Evolutionary conservation across 1,140 invertebrate species (phyloP).

Genomic region (Orius insidiosus): DNA sequence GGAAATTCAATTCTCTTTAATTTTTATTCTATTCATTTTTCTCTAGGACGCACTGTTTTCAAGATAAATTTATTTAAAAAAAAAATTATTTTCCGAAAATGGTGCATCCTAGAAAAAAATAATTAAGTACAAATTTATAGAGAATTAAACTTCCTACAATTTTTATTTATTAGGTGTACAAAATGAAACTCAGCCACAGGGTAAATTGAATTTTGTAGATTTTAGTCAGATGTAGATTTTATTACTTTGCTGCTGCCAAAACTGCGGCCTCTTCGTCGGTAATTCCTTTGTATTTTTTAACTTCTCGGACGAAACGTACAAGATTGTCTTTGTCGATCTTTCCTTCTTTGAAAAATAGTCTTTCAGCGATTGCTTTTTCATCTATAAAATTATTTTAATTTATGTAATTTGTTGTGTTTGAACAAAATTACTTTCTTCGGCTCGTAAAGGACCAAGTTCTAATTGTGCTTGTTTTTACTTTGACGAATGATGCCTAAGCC

Average conservation of each 20-base stretch:
- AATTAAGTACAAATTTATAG: no score
- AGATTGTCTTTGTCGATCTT: conserved; percentile 30
- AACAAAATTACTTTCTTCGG: conserved; percentile 17
- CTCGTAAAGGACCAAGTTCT: conserved; percentile 27
- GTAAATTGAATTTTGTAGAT: no score
- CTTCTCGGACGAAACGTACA: conserved; percentile 34
- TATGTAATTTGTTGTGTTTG: not conserved
- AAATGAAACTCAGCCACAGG: no score
- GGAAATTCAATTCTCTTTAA: no score
- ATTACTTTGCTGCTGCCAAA: conserved; percentile 35
- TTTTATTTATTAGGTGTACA: no score
- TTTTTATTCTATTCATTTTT: no score
- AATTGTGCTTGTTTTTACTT: conserved; percentile 26
- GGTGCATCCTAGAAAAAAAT: no score
- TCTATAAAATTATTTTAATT: conserved; percentile 21
- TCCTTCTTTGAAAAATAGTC: conserved; percentile 29
- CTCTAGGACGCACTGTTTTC: no score
- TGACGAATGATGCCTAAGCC: conserved; percentile 19
- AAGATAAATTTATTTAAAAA: no score
- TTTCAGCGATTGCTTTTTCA: conserved; percentile 25
- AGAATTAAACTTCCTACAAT: no score
- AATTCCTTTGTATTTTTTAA: conserved; percentile 35
- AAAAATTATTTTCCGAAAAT: no score
- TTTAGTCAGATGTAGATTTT: no score
- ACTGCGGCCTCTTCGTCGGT: conserved; percentile 38